Percentiles rank a stretch among this genome's conserved stretches.
These are phyloP conservation scores for Adelognathus sp. DNA, from an alignment of 2,888 invertebrate species.

Conservation along the genomic window DNA sequence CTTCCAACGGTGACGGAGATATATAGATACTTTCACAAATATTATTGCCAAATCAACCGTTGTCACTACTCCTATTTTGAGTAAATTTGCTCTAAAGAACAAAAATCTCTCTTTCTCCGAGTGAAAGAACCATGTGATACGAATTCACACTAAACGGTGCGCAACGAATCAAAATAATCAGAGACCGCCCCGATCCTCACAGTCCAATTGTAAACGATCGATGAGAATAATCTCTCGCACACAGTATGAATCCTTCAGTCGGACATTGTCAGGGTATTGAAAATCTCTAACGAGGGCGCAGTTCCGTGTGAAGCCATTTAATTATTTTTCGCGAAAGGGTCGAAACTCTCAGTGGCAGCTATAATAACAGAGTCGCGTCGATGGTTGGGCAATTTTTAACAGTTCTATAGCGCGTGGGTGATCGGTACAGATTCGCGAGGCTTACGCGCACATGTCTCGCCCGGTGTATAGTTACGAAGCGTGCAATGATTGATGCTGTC, in stretches of 20 bases:
- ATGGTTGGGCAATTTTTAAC: conserved; percentile 68
- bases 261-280: neutral
- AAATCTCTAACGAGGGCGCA: neutral
- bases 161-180: neutral
- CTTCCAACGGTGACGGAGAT: too few relatives aligned
- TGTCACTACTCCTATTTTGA: too few relatives aligned
- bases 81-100: too few relatives aligned
- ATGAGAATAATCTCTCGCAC: neutral
- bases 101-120: too few relatives aligned
- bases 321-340: conserved; percentile 22
- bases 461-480: conserved; percentile 66
- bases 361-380: neutral
- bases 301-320: conserved; percentile 1
- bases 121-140: too few relatives aligned
- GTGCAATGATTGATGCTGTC: conserved; percentile 79
- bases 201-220: neutral
- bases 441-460: conserved; percentile 35
- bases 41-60: too few relatives aligned
- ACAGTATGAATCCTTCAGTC: neutral
- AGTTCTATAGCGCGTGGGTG: conserved; percentile 65
- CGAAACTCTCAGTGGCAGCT: neutral
- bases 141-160: too few relatives aligned
- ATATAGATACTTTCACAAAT: too few relatives aligned
- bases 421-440: conserved; percentile 63
- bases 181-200: neutral